These are phyloP conservation scores for Cercocebus atys DNA, from an alignment of 2,113 vertebrate genomes.

Conservation along the genomic window DNA sequence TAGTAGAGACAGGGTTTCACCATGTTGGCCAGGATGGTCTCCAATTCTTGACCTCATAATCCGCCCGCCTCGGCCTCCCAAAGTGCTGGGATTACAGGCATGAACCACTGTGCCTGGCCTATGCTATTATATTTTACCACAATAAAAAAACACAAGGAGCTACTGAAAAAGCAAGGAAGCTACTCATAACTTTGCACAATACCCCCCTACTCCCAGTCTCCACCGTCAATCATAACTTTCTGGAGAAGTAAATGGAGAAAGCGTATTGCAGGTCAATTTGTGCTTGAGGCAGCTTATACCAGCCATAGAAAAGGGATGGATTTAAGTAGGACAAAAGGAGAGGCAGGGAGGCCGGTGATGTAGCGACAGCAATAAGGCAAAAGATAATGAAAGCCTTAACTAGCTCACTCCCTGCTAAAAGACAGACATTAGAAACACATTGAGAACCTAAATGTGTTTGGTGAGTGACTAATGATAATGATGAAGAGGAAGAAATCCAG, in stretches of 20 bases:
- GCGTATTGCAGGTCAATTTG: neutral
- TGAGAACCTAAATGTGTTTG: neutral
- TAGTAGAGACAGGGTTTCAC: too few species aligned
- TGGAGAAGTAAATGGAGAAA: neutral
- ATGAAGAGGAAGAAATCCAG: neutral
- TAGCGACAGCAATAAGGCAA: neutral
- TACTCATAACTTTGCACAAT: neutral
- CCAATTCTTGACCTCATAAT: too few species aligned
- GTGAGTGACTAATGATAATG: neutral
- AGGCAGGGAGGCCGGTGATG: neutral
- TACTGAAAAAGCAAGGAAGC: neutral
- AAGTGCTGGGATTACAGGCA: too few species aligned
- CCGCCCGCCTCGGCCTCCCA: rapidly evolving
- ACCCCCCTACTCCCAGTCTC: neutral
- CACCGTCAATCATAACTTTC: neutral
- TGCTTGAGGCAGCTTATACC: neutral
- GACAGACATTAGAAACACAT: neutral
- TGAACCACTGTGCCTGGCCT: too few species aligned
- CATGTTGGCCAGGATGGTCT: too few species aligned
- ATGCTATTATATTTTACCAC: neutral
- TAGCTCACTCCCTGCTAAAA: neutral
- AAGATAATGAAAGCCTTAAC: neutral
- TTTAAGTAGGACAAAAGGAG: neutral
- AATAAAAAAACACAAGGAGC: neutral
- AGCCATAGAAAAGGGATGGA: neutral